Evolutionary conservation across 2,113 vertebrate genomes (phyloP).

Genomic region (Xiphorhynchus elegans): DNA sequence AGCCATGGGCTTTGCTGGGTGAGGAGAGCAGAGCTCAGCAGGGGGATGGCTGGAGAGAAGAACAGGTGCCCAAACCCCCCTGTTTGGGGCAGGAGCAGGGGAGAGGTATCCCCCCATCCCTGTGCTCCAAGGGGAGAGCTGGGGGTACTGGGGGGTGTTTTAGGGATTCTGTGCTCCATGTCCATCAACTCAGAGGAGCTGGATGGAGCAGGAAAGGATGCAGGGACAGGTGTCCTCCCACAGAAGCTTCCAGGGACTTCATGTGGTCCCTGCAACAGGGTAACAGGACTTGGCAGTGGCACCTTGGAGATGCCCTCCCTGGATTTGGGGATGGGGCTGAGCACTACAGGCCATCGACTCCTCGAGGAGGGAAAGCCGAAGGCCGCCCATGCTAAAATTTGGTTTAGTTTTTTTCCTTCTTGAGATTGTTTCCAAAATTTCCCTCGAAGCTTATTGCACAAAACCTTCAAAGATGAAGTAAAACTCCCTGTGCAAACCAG

Average conservation of each 20-base stretch:
- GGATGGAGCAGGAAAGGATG: fast-evolving
- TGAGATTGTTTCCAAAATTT: background rate
- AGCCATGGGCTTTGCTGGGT: conserved; percentile 33
- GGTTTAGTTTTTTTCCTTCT: conserved; percentile 32
- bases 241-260: background rate
- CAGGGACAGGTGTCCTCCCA: background rate
- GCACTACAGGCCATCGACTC: background rate
- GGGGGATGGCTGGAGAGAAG: background rate
- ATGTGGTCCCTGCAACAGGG: background rate
- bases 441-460: conserved; percentile 26
- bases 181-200: background rate
- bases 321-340: background rate
- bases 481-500: conserved; percentile 3
- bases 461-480: conserved; percentile 3
- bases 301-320: background rate
- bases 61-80: background rate
- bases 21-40: background rate
- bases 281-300: background rate
- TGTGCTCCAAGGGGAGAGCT: fast-evolving
- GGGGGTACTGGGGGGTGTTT: background rate
- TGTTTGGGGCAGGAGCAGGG: background rate
- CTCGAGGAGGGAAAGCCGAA: background rate
- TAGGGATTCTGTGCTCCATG: background rate
- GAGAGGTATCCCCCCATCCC: fast-evolving
- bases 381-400: conserved; percentile 37